phyloP scores from a whole-genome alignment of 2,888 invertebrate genomes.

The Microplitis deprimator region DNA sequence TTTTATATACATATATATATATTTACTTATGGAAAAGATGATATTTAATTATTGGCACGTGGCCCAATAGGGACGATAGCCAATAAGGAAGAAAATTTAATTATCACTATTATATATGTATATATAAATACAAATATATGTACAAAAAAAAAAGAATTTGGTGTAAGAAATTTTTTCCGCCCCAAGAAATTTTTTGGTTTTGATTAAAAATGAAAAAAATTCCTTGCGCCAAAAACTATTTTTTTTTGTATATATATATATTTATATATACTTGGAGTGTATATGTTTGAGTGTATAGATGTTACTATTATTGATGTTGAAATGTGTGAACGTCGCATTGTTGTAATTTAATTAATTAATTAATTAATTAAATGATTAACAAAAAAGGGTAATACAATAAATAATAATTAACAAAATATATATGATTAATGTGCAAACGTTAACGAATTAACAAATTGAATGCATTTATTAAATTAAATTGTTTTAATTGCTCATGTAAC shows the following conservation, averaged over 20 bases:
- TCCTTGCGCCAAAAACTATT: too few relatives aligned
- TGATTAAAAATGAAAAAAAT: too few relatives aligned
- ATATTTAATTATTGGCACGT: too few relatives aligned
- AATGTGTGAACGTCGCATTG: constrained; percentile 46
- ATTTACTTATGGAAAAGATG: too few relatives aligned
- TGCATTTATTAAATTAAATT: neutral
- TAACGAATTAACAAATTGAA: neutral
- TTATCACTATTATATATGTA: too few relatives aligned
- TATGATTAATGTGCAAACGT: constrained; percentile 4
- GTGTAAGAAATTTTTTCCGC: too few relatives aligned
- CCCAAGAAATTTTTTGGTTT: too few relatives aligned
- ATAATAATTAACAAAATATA: constrained; percentile 22
- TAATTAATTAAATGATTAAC: neutral
- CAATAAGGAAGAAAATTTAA: too few relatives aligned
- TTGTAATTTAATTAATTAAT: constrained; percentile 8
- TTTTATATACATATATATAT: too few relatives aligned
- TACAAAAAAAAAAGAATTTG: too few relatives aligned
- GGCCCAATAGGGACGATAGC: too few relatives aligned
- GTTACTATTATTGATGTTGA: constrained; percentile 50
- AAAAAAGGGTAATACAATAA: neutral
- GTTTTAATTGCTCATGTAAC: neutral
- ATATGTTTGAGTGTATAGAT: constrained; percentile 46
- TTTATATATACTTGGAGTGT: constrained; percentile 38
- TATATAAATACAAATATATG: too few relatives aligned
- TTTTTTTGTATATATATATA: neutral